Evolutionary conservation across 2,113 vertebrate species (phyloP), one percentile per base, ranked within the genome.

Genomic region (Labeo rohita): DNA sequence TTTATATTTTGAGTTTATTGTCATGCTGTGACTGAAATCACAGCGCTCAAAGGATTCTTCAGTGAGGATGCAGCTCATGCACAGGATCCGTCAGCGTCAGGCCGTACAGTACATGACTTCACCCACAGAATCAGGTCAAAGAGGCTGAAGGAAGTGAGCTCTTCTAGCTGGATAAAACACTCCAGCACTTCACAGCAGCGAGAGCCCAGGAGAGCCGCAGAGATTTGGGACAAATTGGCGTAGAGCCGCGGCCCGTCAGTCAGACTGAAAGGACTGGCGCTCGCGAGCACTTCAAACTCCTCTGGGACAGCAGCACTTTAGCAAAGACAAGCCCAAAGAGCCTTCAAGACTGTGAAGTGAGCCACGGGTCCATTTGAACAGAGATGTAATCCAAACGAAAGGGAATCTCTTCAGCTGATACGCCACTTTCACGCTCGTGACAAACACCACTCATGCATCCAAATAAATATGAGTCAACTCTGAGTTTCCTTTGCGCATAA

Each of bases 181-280:
- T 61, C 85, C 77, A 70, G 80, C 63, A 82, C 80, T 73, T 80
- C 49, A 56, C 15, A 85, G 59, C 45, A 68, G 36, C 49, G 54
- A 83, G 54, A n/a, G 34, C 84, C 47, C 85, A 34, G 49, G 59
- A 70, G 52, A 66, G 34, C n/a, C 12, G 23, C 49, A 34, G 43
- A 54, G 73, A 84, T 74, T 73, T 77, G 79, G 80, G 86, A 72
- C 79, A 79, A 66, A 78, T 70, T 72, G 61, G 45, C 66, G 43
- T 50, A 56, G 72, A 72, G 50, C 63, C 50, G 28, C 43, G 59
- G n/a, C 73, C 21, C 78, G 83, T 84, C 85, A 84, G 47, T 87
- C 83, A 85, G 11, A 28, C 72, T 87, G 87, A 87, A 80, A 85
- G 85, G 39, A 73, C 70, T 80, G 73, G 72, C 61, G 47, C 82